phyloP scores from a whole-genome alignment of 2,888 invertebrate species.

The Andrena dorsata region DNA sequence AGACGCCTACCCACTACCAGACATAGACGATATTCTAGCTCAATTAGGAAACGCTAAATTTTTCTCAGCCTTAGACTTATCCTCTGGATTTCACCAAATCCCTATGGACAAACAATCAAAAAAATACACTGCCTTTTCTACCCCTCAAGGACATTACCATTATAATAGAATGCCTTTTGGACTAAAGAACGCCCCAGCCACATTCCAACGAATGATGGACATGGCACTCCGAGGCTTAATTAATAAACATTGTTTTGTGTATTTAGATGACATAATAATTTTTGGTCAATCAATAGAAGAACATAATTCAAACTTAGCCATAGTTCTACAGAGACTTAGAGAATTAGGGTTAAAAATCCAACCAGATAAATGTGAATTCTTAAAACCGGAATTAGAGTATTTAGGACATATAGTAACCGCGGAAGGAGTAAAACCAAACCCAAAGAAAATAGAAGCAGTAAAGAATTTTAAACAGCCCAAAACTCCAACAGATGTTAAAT shows the following conservation, averaged over 20 bases:
- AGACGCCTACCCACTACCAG: background rate
- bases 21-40: background rate
- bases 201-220: conserved; percentile 10
- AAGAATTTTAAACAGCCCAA: background rate
- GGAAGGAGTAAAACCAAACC: conserved; percentile 27
- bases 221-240: background rate
- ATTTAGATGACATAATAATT: conserved; percentile 8
- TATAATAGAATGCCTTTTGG: conserved; percentile 15
- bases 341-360: conserved; percentile 14
- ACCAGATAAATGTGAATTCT: conserved; percentile 26
- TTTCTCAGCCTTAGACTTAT: background rate
- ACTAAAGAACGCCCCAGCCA: background rate
- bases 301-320: conserved; percentile 7
- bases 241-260: background rate
- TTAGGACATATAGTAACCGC: conserved; percentile 16
- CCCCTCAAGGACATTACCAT: conserved; percentile 4
- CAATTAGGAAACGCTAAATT: conserved; percentile 9
- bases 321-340: conserved; percentile 8
- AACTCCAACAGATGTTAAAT: background rate
- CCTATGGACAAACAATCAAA: background rate
- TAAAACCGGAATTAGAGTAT: conserved; percentile 26
- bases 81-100: background rate
- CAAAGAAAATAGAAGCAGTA: conserved; percentile 13
- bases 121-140: conserved; percentile 15
- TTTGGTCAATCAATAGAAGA: background rate